Percentiles rank a stretch among this genome's conserved stretches.
phyloP scores from a whole-genome alignment of 1,140 invertebrate genomes.

The Ceratitis capitata region DNA sequence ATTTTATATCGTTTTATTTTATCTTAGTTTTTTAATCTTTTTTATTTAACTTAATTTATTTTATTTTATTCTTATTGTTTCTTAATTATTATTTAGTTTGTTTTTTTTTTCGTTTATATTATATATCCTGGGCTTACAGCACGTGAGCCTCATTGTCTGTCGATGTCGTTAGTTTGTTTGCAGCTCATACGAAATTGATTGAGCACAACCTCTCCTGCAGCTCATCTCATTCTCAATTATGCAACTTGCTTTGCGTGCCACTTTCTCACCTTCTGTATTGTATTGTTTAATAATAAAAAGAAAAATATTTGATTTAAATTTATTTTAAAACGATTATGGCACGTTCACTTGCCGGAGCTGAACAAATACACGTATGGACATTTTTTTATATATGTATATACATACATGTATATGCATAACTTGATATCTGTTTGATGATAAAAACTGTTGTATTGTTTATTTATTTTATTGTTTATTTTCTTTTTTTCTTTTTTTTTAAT shows the following conservation, averaged over 20 bases:
- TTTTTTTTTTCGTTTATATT: no score
- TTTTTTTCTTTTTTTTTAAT: no score
- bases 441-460: not conserved
- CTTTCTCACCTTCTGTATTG: not conserved
- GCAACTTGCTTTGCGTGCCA: not conserved
- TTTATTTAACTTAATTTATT: no score
- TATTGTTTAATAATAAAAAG: not conserved
- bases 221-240: not conserved
- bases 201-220: not conserved
- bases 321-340: conserved; percentile 6
- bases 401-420: no score
- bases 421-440: no score
- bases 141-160: not conserved
- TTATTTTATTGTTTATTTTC: not conserved
- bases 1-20: no score
- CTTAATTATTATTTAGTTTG: no score
- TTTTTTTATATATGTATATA: no score
- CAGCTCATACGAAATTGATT: no score
- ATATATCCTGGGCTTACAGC: no score
- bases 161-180: not conserved
- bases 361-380: not conserved
- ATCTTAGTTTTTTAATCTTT: no score
- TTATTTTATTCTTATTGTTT: no score
- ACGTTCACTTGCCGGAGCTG: not conserved
- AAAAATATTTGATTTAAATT: conserved; percentile 26